phyloP scores from a whole-genome alignment of 2,113 vertebrate genomes.

The Petaurus breviceps region DNA sequence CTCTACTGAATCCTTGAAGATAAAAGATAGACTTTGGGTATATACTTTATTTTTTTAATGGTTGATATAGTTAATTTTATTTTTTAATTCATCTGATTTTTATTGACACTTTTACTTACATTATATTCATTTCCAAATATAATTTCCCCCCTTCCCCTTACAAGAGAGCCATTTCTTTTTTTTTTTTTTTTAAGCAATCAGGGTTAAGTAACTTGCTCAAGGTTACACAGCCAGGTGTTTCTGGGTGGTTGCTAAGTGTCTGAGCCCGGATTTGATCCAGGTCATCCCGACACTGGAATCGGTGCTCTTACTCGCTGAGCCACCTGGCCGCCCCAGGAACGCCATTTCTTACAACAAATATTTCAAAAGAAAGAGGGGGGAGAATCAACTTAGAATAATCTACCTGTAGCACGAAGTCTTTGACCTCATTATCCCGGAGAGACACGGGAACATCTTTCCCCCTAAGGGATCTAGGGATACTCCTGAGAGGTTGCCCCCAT shows the following conservation, averaged over 20 bases:
- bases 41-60: not conserved
- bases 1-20: not conserved
- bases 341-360: not conserved
- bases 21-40: not conserved
- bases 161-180: not conserved
- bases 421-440: no score
- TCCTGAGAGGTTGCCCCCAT: no score
- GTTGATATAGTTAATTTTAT: not conserved
- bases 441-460: no score
- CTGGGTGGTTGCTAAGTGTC: no score
- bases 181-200: no score
- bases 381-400: not conserved
- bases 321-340: not conserved
- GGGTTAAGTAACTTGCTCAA: no score
- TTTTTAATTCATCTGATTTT: not conserved
- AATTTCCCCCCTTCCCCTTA: not conserved
- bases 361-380: not conserved
- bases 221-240: no score
- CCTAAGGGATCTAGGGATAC: no score
- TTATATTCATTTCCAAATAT: not conserved
- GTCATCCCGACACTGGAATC: no score
- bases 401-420: no score
- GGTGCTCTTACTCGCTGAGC: no score
- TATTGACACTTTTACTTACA: not conserved
- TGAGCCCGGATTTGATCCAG: no score